These are phyloP conservation scores for Lycophotia porphyrea DNA, from an alignment of 2,888 invertebrate genomes.

Conservation along the genomic window DNA sequence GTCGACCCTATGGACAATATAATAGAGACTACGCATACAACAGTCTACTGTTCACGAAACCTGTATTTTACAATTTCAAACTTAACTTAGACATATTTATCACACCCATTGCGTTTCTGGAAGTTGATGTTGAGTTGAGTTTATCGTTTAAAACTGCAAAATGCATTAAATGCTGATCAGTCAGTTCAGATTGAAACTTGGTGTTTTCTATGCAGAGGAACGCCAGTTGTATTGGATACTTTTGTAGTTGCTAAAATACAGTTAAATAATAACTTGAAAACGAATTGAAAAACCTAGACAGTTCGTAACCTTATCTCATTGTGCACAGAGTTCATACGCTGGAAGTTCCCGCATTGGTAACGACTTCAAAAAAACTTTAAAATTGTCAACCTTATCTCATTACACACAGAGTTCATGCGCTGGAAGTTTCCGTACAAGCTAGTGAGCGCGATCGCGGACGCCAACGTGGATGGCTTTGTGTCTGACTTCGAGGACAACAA, in stretches of 20 bases:
- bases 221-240: not conserved
- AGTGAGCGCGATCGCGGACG: slow-evolving; percentile 92
- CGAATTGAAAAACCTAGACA: not conserved
- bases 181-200: not conserved
- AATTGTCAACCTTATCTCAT: slow-evolving; percentile 28
- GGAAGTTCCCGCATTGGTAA: not conserved
- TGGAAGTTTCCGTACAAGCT: slow-evolving; percentile 96
- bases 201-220: too few species aligned
- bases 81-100: too few species aligned
- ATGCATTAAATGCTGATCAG: not conserved
- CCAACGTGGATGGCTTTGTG: slow-evolving; percentile 94
- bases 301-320: not conserved
- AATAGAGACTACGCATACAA: too few species aligned
- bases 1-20: too few species aligned
- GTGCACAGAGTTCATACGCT: not conserved
- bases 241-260: not conserved
- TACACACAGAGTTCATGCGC: slow-evolving; percentile 94
- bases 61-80: not conserved
- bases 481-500: slow-evolving; percentile 97
- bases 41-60: too few species aligned
- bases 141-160: not conserved
- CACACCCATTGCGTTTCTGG: not conserved
- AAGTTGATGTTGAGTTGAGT: not conserved
- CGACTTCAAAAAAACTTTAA: not conserved
- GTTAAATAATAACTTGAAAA: not conserved